phyloP scores from a whole-genome alignment of 2,113 vertebrate species.

The Physeter macrocephalus region DNA sequence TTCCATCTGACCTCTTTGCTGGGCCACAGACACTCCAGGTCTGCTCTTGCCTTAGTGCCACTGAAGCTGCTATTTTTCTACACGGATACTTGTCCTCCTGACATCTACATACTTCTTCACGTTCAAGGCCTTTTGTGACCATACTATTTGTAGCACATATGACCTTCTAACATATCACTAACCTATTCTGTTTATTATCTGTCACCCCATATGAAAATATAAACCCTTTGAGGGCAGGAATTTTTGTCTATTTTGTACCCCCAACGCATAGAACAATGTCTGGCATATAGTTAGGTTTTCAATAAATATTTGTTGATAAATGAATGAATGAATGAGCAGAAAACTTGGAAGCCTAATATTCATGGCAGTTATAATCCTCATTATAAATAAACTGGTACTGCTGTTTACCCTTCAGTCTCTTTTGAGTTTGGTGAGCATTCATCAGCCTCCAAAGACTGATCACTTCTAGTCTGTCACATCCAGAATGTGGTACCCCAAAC shows the following conservation, averaged over 20 bases:
- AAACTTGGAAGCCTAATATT: background rate
- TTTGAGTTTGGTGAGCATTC: background rate
- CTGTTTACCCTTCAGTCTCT: background rate
- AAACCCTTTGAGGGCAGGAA: background rate
- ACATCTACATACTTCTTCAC: background rate
- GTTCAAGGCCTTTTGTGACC: background rate
- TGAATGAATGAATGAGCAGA: background rate
- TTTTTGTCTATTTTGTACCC: background rate
- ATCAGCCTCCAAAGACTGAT: background rate
- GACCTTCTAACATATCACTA: background rate
- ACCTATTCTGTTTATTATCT: background rate
- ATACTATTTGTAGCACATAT: background rate
- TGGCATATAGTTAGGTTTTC: background rate
- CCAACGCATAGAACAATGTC: background rate
- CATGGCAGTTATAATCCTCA: background rate
- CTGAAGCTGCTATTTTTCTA: background rate
- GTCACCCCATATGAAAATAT: background rate
- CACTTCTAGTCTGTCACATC: background rate
- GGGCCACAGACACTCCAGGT: background rate
- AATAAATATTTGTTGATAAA: background rate
- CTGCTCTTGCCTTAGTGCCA: background rate
- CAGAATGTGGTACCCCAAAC: background rate
- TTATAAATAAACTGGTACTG: background rate
- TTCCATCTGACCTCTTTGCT: background rate
- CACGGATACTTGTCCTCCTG: background rate